Percentiles rank a stretch among this genome's conserved stretches.
These are phyloP conservation scores for Acrobasis repandana DNA, from an alignment of 2,888 invertebrate species.

Conservation along the genomic window DNA sequence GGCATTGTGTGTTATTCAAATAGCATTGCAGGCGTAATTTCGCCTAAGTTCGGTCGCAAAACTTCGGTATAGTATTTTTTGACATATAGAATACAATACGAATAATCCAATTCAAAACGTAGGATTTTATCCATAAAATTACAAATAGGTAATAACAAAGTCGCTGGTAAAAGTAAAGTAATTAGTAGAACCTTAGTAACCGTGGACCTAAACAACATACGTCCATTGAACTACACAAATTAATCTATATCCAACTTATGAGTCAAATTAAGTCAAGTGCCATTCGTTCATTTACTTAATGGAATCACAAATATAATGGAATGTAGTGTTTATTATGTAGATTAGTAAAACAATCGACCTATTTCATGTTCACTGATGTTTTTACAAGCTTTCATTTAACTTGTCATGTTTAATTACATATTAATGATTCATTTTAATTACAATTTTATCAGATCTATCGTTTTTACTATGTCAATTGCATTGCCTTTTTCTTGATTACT, in stretches of 20 bases:
- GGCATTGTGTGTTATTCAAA: too few relatives aligned
- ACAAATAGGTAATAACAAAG: too few relatives aligned
- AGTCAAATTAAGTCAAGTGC: constrained; percentile 22
- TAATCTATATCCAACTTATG: constrained; percentile 19
- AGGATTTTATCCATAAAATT: too few relatives aligned
- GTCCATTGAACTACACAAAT: neutral
- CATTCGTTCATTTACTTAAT: constrained; percentile 22
- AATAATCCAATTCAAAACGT: too few relatives aligned
- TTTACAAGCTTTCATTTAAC: constrained; percentile 1
- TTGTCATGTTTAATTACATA: neutral
- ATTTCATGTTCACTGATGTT: constrained; percentile 11
- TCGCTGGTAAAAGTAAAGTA: neutral
- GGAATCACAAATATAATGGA: constrained; percentile 21
- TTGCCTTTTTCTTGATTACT: neutral
- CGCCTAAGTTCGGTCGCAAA: too few relatives aligned
- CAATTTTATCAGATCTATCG: neutral
- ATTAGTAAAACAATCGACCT: constrained; percentile 18
- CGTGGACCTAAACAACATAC: neutral
- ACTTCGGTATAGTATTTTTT: too few relatives aligned
- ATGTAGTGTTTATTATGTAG: constrained; percentile 22
- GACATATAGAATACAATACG: too few relatives aligned
- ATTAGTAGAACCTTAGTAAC: neutral
- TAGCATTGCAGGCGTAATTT: too few relatives aligned
- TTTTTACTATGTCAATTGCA: neutral
- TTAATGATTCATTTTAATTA: neutral